Evolutionary conservation across 2,888 invertebrate species (phyloP).

Genomic region (Plagiodera versicolora): DNA sequence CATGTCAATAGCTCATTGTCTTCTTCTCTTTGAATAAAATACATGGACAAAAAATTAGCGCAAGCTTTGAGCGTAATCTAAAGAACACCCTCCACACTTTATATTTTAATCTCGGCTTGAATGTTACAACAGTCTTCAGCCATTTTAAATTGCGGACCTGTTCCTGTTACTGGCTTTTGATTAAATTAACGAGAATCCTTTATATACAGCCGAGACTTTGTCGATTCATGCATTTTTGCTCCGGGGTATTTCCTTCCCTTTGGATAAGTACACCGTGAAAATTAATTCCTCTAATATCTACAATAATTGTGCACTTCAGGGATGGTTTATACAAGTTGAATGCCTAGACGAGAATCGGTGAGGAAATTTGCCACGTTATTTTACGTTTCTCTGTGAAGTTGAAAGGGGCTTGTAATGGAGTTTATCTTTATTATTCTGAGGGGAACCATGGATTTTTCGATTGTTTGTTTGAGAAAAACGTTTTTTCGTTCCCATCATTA

Average conservation of each 20-base stretch:
- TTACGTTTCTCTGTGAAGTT: no score
- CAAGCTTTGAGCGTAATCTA: neutral
- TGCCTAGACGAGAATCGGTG: no score
- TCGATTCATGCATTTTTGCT: slow-evolving; percentile 8
- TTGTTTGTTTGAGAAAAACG: no score
- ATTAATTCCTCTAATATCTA: neutral
- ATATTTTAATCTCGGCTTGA: slow-evolving; percentile 19
- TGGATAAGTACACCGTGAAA: neutral
- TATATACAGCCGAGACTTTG: slow-evolving; percentile 9
- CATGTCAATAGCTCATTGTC: no score
- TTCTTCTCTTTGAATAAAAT: no score
- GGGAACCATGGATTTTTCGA: no score
- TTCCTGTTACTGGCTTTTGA: slow-evolving; percentile 12
- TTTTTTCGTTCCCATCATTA: no score
- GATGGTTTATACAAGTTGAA: no score
- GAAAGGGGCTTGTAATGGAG: no score
- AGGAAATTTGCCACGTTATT: no score
- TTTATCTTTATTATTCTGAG: no score
- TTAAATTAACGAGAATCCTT: slow-evolving; percentile 14
- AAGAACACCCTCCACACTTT: neutral
- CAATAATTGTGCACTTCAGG: neutral
- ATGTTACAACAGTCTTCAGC: slow-evolving; percentile 20
- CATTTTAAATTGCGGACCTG: slow-evolving; percentile 19
- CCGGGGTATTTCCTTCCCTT: neutral
- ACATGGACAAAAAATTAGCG: no score